Base-by-base conservation (phyloP, 2,113 vertebrate genomes). In the Chaetodon trifascialis region DNA sequence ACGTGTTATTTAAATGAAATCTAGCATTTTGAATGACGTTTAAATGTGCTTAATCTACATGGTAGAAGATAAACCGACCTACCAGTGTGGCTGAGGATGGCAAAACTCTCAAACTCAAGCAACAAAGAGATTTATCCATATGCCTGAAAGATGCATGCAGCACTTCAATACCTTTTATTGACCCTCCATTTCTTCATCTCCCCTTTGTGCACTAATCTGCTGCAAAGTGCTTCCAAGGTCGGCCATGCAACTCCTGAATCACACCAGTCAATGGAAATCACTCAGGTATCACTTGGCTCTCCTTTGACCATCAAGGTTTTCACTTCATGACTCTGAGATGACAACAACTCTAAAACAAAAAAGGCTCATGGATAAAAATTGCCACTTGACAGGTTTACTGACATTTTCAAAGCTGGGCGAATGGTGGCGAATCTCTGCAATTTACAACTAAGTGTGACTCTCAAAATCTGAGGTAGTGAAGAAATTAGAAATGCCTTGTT, bases 121-220 rank as follows among this genome's bases (percentile, higher is more conserved):
- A 30, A 30, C 30, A 30, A 30, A 30, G 30, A 30, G 30, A 30
- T 30, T 30, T 30, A 30, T 30, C 30, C 30, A 67, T 77, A 75
- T 47, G 30, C 30, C 30, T 30, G 30, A 30, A 30, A 30, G 30
- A 30, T 30, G 30, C 30, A 30, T 30, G 36, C 59, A 47, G 38
- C n/a, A 63, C 68, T 67, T 66, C 2, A 7, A 46, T 12, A 36
- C 19, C 66, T 62, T 69, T 73, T 69, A 78, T 69, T 73, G 55
- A 73, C 79, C 55, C 34, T 47, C 36, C 34, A 69, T 73, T 81
- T 56, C 69, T 66, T 71, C 59, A 71, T 72, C 34, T 85, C 51
- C 10, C 25, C 40, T 64, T 80, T 56, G 63, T 34, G 72, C 51
- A 34, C 56, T 46, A n/a, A 79, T 84, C 63, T 49, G 60, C 36